A percentile compares a stretch with the other conserved stretches of the same genome.
phyloP scores from a whole-genome alignment of 2,797 vertebrate genomes.

The Cryptoblepharus egeriae region DNA sequence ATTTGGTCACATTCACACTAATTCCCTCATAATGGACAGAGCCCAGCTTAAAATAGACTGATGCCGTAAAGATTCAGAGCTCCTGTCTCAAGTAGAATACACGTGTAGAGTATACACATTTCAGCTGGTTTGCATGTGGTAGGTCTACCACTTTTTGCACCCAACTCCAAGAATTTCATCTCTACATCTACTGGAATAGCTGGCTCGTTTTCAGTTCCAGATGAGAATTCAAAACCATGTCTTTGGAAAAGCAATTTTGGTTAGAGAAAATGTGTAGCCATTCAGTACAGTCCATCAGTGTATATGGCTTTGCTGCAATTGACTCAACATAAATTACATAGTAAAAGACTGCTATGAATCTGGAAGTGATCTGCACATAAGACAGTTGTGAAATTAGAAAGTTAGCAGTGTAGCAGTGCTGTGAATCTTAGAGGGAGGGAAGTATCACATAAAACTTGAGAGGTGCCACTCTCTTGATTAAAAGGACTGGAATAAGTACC shows the following conservation, averaged over 20 bases:
- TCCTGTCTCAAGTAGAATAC: no score
- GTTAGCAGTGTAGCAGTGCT: no score
- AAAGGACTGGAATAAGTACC: neutral
- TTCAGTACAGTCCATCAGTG: neutral
- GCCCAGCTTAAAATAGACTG: neutral
- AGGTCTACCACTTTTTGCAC: neutral
- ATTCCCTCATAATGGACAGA: no score
- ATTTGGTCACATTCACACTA: neutral
- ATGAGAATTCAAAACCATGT: neutral
- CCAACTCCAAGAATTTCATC: neutral
- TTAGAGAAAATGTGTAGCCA: neutral
- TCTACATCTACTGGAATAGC: neutral
- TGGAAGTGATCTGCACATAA: neutral
- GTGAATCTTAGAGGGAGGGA: neutral
- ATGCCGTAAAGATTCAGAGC: neutral
- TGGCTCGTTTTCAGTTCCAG: neutral
- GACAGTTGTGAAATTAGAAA: neutral
- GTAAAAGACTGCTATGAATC: neutral
- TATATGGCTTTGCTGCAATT: neutral
- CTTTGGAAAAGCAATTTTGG: neutral
- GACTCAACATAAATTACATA: neutral
- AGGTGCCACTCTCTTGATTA: neutral
- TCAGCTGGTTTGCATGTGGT: neutral
- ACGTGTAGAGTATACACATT: neutral
- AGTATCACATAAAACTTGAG: neutral